These are phyloP conservation scores for Limnephilus marmoratus DNA, from an alignment of 2,888 invertebrate species.

Conservation along the genomic window DNA sequence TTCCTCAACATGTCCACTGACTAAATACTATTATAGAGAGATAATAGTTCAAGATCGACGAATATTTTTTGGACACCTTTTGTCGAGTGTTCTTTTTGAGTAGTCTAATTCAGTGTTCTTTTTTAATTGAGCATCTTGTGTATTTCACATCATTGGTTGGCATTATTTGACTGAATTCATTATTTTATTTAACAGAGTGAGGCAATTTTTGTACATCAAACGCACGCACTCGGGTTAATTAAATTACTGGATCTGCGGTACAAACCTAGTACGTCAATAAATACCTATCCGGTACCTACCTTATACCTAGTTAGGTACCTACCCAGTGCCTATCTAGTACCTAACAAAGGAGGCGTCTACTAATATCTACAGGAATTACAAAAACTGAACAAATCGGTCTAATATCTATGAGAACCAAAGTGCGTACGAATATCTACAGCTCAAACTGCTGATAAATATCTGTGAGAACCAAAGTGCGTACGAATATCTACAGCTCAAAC, in stretches of 20 bases:
- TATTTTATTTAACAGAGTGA: neutral
- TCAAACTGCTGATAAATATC: too few relatives aligned
- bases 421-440: too few relatives aligned
- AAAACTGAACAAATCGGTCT: too few relatives aligned
- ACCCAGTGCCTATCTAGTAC: too few relatives aligned
- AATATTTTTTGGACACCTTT: neutral
- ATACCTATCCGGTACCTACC: neutral
- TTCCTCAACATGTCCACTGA: neutral
- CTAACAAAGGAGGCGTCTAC: too few relatives aligned
- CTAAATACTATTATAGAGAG: too few relatives aligned
- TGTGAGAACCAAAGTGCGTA: too few relatives aligned
- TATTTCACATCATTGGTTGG: neutral
- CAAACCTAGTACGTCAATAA: neutral
- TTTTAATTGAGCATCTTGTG: neutral
- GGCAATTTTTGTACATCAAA: conserved; percentile 27
- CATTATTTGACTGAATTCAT: conserved; percentile 25
- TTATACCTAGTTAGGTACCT: neutral
- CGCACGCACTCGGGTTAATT: conserved; percentile 25
- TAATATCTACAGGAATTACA: too few relatives aligned
- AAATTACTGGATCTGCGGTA: neutral
- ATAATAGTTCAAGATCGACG: neutral
- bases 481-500: too few relatives aligned
- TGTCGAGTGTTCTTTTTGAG: too few relatives aligned
- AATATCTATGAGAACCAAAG: too few relatives aligned
- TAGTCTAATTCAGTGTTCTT: neutral